phyloP scores from a whole-genome alignment of 2,888 invertebrate species.

The Sthenelais limicola region DNA sequence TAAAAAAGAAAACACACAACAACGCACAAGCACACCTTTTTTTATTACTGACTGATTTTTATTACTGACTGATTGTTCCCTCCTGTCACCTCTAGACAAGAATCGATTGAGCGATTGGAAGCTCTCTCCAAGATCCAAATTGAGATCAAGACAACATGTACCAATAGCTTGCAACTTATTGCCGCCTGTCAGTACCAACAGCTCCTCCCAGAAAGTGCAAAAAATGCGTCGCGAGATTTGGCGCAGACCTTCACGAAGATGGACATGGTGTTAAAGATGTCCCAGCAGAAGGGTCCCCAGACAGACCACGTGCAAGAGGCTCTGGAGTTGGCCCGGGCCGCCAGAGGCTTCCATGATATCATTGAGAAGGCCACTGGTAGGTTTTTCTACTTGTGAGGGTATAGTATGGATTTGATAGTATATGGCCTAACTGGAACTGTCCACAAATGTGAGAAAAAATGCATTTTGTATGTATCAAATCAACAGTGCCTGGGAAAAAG shows the following conservation, averaged over 20 bases:
- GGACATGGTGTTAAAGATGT: conserved; percentile 1
- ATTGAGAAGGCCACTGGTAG: conserved; percentile 35
- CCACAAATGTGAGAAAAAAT: no score
- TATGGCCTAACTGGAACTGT: no score
- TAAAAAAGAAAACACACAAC: no score
- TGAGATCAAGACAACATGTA: conserved; percentile 8
- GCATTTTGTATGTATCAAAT: no score
- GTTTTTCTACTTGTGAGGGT: no score
- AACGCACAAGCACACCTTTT: background rate
- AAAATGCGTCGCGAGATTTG: conserved; percentile 12
- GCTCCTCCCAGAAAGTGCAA: conserved; percentile 34
- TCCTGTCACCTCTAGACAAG: conserved; percentile 3
- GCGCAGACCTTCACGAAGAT: conserved; percentile 13
- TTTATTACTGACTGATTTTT: background rate
- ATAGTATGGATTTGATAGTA: no score
- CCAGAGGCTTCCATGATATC: conserved; percentile 1
- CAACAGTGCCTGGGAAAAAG: no score
- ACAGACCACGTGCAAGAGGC: conserved; percentile 24
- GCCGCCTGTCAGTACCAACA: conserved; percentile 19
- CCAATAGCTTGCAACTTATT: conserved; percentile 1
- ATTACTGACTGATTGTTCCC: background rate
- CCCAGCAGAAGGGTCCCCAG: conserved; percentile 1
- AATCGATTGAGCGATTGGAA: conserved; percentile 19
- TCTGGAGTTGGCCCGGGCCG: conserved; percentile 13
- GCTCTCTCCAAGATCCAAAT: conserved; percentile 20